phyloP scores from a whole-genome alignment of 1,140 invertebrate genomes.

The Forficula auricularia region DNA sequence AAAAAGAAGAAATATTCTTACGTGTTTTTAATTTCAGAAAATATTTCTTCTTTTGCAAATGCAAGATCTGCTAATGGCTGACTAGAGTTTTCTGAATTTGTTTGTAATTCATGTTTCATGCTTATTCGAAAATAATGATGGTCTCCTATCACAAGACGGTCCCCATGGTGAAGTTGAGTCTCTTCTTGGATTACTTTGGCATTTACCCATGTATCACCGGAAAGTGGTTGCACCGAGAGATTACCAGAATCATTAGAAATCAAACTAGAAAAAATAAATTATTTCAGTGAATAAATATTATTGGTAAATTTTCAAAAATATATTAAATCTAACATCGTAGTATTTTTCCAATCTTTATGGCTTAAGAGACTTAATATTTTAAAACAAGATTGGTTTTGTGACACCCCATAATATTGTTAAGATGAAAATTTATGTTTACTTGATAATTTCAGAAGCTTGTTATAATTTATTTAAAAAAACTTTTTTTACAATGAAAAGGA shows the following conservation, averaged over 20 bases:
- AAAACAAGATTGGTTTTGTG: too few species aligned
- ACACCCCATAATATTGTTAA: too few species aligned
- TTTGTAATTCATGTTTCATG: conserved; percentile 25
- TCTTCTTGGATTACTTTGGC: conserved; percentile 23
- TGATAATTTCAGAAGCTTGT: too few species aligned
- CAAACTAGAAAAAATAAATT: conserved; percentile 1
- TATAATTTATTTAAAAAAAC: too few species aligned
- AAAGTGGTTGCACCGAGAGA: conserved; percentile 7
- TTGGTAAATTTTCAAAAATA: conserved; percentile 46
- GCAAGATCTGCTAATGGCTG: conserved; percentile 36
- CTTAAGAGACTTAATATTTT: too few species aligned
- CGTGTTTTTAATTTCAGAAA: too few species aligned
- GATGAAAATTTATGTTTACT: too few species aligned
- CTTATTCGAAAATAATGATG: conserved; percentile 45
- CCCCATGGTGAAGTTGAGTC: conserved; percentile 35
- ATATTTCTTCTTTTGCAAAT: conserved; percentile 41
- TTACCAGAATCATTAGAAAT: neutral
- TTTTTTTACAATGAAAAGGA: too few species aligned
- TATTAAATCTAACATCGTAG: too few species aligned
- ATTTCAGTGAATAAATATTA: too few species aligned
- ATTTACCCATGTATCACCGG: conserved; percentile 28
- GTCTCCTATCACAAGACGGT: conserved; percentile 45
- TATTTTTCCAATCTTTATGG: too few species aligned
- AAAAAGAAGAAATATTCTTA: too few species aligned
- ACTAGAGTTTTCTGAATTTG: conserved; percentile 16